Evolutionary conservation across 1,140 invertebrate species (phyloP).

Genomic region (Lepidurus arcticus): DNA sequence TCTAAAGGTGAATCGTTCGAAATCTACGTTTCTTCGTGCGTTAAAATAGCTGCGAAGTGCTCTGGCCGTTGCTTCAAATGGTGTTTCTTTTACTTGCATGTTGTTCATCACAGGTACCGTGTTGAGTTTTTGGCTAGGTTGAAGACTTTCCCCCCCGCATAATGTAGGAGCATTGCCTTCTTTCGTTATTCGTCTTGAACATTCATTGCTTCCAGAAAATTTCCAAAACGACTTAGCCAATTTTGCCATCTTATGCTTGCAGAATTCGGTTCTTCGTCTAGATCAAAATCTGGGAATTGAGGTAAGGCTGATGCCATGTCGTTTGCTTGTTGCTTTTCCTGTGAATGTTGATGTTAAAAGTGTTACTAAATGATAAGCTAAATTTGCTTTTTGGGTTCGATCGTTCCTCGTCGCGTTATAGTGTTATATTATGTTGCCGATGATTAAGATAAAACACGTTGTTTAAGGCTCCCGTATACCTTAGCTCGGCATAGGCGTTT

Average conservation of each 20-base stretch:
- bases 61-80: neutral
- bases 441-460: neutral
- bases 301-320: too few species aligned
- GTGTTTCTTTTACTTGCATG: neutral
- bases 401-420: neutral
- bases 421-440: neutral
- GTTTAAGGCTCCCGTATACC: too few species aligned
- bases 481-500: too few species aligned
- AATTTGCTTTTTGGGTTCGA: conserved; percentile 7
- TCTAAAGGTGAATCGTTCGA: conserved; percentile 22
- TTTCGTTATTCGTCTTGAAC: conserved; percentile 29
- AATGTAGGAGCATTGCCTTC: conserved; percentile 35
- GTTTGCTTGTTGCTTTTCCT: too few species aligned
- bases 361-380: too few species aligned
- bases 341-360: too few species aligned
- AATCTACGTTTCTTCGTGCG: conserved; percentile 12
- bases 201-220: conserved; percentile 27
- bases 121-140: conserved; percentile 33
- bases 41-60: conserved; percentile 13
- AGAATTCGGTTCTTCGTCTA: neutral
- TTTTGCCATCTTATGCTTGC: conserved; percentile 31
- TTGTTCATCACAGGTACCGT: neutral
- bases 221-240: conserved; percentile 34
- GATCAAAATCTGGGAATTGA: too few species aligned
- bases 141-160: conserved; percentile 31